Conservation (phyloP, 2,888 invertebrate genomes). For the Diadegma fenestrale region DNA sequence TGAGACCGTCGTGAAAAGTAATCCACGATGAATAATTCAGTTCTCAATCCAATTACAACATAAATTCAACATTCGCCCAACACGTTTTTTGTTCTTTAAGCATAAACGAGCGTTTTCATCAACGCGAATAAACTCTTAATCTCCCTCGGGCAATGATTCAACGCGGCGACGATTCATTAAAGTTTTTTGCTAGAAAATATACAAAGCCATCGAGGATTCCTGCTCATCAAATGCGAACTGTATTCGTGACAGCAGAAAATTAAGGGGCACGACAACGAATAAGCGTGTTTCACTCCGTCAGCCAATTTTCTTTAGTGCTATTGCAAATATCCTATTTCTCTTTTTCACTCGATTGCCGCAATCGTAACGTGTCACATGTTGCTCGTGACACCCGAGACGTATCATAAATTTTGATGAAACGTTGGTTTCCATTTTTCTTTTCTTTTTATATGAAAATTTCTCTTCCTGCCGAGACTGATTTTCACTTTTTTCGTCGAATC, state of each 20-base stretch:
- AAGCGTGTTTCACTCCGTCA: conserved; percentile 12
- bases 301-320: conserved; percentile 51
- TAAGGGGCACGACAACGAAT: neutral
- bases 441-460: neutral
- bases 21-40: neutral
- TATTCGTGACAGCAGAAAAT: neutral
- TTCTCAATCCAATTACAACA: neutral
- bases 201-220: conserved; percentile 16
- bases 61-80: neutral
- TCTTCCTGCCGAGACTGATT: neutral
- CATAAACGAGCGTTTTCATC: neutral
- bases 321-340: neutral
- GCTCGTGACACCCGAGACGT: conserved; percentile 15
- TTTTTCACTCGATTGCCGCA: conserved; percentile 28
- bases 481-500: neutral
- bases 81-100: neutral
- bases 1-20: neutral
- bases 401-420: conserved; percentile 47
- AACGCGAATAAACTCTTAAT: neutral
- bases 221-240: conserved; percentile 14
- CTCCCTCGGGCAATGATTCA: neutral
- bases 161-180: neutral
- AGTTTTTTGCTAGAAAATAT: neutral
- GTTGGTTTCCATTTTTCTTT: conserved; percentile 5
- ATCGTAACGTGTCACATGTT: conserved; percentile 18